Evolutionary conservation across 2,888 invertebrate genomes (phyloP).

Genomic region (Odontocerum albicorne): DNA sequence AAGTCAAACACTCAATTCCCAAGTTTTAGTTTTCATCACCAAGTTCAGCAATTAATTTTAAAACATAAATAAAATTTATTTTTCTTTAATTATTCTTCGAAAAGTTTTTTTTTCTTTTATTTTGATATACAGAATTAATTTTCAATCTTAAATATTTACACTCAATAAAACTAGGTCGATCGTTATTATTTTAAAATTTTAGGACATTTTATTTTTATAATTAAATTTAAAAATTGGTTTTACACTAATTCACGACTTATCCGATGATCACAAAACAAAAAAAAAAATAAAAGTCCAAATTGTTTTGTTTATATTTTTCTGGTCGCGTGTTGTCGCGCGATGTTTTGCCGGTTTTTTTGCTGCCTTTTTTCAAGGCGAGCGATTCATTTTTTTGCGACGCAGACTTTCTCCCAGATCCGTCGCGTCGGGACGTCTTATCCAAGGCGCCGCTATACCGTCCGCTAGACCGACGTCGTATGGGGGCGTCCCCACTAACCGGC

Average conservation of each 20-base stretch:
- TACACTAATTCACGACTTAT: too few relatives aligned
- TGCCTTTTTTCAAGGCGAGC: constrained; percentile 28
- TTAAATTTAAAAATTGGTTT: too few relatives aligned
- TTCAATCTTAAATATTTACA: constrained; percentile 23
- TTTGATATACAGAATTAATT: too few relatives aligned
- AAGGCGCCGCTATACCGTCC: constrained; percentile 20
- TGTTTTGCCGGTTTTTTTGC: constrained; percentile 21
- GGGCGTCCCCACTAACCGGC: constrained; percentile 19
- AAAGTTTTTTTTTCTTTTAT: too few relatives aligned
- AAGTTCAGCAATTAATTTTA: too few relatives aligned
- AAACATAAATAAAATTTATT: too few relatives aligned
- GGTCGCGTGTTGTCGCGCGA: constrained; percentile 11
- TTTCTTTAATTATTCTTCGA: too few relatives aligned
- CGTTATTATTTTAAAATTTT: neutral
- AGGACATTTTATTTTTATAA: constrained; percentile 7
- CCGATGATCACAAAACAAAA: constrained; percentile 6
- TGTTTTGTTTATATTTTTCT: constrained; percentile 11
- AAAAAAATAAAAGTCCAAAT: constrained; percentile 1
- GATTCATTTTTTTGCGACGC: constrained; percentile 28
- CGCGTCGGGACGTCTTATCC: constrained; percentile 29
- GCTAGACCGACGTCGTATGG: constrained; percentile 21
- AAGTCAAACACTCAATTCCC: too few relatives aligned
- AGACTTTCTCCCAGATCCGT: constrained; percentile 30
- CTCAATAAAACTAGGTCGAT: constrained; percentile 12
- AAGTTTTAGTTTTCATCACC: too few relatives aligned